A percentile compares a stretch with the other conserved stretches of the same genome.
These are phyloP conservation scores for Hucho hucho DNA, from an alignment of 2,113 vertebrate species.

Conservation along the genomic window DNA sequence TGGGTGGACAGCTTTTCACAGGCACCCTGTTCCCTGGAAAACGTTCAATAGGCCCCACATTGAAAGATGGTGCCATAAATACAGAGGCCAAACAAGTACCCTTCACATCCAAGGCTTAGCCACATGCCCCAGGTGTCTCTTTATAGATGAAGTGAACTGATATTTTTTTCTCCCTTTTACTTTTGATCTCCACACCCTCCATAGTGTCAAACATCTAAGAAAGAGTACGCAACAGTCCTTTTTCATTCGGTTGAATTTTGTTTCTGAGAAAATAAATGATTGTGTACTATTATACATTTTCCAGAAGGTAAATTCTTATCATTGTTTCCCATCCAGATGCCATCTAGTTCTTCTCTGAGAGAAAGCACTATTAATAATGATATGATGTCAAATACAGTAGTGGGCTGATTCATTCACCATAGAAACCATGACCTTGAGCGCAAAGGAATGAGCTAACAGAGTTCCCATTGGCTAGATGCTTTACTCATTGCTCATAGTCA, in stretches of 20 bases:
- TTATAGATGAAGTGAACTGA: constrained; percentile 29
- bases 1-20: constrained; percentile 51
- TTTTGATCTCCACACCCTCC: constrained; percentile 7
- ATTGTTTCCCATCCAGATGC: not conserved
- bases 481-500: constrained; percentile 29
- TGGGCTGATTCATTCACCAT: constrained; percentile 27
- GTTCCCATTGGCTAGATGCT: constrained; percentile 21
- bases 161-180: constrained; percentile 7
- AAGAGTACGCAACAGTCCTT: constrained; percentile 9
- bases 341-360: constrained; percentile 2
- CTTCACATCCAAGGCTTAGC: constrained; percentile 31
- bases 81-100: constrained; percentile 41
- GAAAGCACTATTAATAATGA: constrained; percentile 28
- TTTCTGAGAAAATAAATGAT: not conserved
- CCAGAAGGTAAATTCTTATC: not conserved
- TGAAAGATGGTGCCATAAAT: constrained; percentile 46
- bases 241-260: constrained; percentile 12
- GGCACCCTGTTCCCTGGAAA: constrained; percentile 40
- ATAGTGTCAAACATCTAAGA: constrained; percentile 23
- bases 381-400: constrained; percentile 30
- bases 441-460: constrained; percentile 3
- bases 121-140: constrained; percentile 41
- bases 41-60: constrained; percentile 44
- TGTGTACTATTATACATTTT: not conserved
- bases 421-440: constrained; percentile 46